These are phyloP conservation scores for Pipa parva DNA, from an alignment of 2,113 vertebrate genomes.

Conservation along the genomic window DNA sequence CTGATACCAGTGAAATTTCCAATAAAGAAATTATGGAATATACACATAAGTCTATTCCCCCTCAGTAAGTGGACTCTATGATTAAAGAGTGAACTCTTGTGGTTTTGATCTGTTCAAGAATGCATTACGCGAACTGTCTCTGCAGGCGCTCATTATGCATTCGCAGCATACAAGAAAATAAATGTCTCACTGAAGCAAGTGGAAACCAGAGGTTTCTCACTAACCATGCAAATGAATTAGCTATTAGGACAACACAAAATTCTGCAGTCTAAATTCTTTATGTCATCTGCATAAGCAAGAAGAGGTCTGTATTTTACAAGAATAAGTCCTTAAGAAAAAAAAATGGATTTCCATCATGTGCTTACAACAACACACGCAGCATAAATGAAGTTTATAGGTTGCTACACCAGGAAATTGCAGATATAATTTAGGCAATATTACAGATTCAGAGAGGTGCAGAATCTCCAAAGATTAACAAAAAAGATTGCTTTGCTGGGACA, in stretches of 20 bases:
- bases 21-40: constrained; percentile 31
- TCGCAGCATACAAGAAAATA: constrained; percentile 52
- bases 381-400: not conserved
- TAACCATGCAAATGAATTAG: constrained; percentile 47
- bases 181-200: constrained; percentile 49
- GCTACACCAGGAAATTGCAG: not conserved
- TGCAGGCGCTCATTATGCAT: constrained; percentile 54
- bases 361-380: constrained; percentile 17
- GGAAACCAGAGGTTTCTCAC: constrained; percentile 49
- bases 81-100: constrained; percentile 54
- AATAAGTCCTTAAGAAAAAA: not conserved
- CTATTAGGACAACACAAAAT: constrained; percentile 40
- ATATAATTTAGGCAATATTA: constrained; percentile 19
- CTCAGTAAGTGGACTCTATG: constrained; percentile 46
- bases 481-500: not conserved
- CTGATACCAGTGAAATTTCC: not conserved
- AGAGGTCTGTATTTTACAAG: constrained; percentile 9
- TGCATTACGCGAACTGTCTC: constrained; percentile 45
- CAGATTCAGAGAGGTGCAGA: not conserved
- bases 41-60: constrained; percentile 41
- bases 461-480: constrained; percentile 20
- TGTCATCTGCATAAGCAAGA: constrained; percentile 13
- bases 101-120: constrained; percentile 50
- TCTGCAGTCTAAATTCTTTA: constrained; percentile 25
- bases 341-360: not conserved